Evolutionary conservation across 1,140 invertebrate species (phyloP).

Genomic region (Bombus polaris): DNA sequence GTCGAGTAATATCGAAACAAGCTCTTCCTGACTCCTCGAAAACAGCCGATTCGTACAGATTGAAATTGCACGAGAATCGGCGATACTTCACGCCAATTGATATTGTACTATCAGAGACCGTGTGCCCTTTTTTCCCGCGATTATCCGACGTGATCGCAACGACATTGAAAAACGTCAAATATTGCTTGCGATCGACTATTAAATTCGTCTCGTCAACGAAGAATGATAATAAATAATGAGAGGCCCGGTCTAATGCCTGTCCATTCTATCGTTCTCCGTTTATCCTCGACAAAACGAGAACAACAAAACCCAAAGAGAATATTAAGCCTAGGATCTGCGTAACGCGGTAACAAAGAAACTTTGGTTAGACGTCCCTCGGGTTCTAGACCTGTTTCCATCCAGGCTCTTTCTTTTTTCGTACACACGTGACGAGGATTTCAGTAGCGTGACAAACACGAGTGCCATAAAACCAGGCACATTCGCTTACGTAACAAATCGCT

Average conservation of each 20-base stretch:
- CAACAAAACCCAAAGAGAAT: neutral
- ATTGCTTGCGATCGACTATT: constrained; percentile 26
- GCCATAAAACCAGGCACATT: constrained; percentile 36
- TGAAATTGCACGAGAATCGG: constrained; percentile 55
- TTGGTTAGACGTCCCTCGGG: neutral
- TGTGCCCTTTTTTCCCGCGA: neutral
- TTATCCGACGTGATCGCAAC: neutral
- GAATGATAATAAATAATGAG: constrained; percentile 13
- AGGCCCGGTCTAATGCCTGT: too few relatives aligned
- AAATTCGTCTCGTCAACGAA: neutral
- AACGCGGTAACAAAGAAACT: neutral
- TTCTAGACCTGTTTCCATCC: neutral
- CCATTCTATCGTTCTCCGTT: neutral
- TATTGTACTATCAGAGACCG: constrained; percentile 4
- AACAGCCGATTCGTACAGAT: neutral
- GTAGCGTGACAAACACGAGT: constrained; percentile 47
- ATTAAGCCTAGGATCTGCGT: neutral
- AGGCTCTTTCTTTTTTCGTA: constrained; percentile 18
- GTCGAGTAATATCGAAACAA: constrained; percentile 49
- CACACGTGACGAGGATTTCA: constrained; percentile 60
- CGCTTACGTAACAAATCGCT: constrained; percentile 65
- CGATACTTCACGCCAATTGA: constrained; percentile 55
- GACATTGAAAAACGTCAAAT: constrained; percentile 15
- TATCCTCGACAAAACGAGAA: too few relatives aligned
- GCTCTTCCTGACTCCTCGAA: constrained; percentile 22